Conservation (phyloP, 2,113 vertebrate species). For the Saguinus imperator region DNA sequence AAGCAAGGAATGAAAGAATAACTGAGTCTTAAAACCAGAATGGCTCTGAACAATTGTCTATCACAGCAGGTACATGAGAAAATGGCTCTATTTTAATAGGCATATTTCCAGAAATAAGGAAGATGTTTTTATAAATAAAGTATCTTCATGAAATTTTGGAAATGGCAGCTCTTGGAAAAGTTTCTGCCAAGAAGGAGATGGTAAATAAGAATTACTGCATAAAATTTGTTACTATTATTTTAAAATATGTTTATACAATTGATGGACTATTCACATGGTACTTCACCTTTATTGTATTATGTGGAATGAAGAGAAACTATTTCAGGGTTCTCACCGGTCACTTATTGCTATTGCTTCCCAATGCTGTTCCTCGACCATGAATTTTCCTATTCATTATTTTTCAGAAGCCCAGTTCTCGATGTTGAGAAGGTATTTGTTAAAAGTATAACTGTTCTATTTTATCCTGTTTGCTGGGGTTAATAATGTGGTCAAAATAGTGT, state of each 20-base stretch:
- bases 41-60: background rate
- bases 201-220: background rate
- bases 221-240: background rate
- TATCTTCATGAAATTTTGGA: background rate
- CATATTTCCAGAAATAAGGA: background rate
- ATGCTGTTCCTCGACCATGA: background rate
- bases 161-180: background rate
- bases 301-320: background rate
- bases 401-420: background rate
- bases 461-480: background rate
- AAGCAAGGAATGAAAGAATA: background rate
- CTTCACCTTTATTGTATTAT: background rate
- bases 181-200: background rate
- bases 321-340: background rate
- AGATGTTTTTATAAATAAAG: background rate
- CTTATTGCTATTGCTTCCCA: background rate
- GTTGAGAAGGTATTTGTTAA: background rate
- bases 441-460: background rate
- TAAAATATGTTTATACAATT: background rate
- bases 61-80: background rate
- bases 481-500: background rate
- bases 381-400: constrained; percentile 13
- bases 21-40: background rate
- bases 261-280: background rate
- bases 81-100: background rate